A percentile compares a stretch with the other conserved stretches of the same genome.
Evolutionary conservation across 53 echinoderm and acorn worm species (phyloP).

Genomic region (Holothuria scabra): DNA sequence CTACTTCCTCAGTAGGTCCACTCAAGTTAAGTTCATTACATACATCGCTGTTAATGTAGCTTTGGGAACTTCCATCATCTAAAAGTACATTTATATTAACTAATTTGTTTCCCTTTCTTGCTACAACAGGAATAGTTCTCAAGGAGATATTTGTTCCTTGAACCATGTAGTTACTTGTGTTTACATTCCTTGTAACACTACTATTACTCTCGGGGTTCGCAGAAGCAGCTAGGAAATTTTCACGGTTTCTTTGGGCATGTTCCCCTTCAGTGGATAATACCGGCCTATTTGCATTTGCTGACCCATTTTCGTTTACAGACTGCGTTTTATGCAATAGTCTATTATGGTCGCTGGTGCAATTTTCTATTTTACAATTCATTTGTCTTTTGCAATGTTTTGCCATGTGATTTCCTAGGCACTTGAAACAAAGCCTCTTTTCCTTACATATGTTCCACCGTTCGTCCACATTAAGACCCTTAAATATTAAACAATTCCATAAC

Average conservation of each 20-base stretch:
- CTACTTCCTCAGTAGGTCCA: slow-evolving; percentile 33
- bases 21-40: slow-evolving; percentile 8
- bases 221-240: not conserved
- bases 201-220: not conserved
- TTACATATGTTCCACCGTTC: slow-evolving; percentile 14
- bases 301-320: slow-evolving; percentile 10
- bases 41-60: slow-evolving; percentile 62
- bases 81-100: slow-evolving; percentile 39
- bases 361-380: slow-evolving; percentile 13
- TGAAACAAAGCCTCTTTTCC: slow-evolving; percentile 11
- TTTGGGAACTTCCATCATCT: slow-evolving; percentile 54
- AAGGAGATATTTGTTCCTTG: slow-evolving; percentile 33
- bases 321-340: slow-evolving; percentile 34
- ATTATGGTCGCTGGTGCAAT: slow-evolving; percentile 50
- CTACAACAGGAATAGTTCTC: slow-evolving; percentile 37
- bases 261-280: no score
- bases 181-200: not conserved
- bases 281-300: not conserved
- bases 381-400: slow-evolving; percentile 38
- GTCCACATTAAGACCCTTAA: slow-evolving; percentile 1
- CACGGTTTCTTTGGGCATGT: not conserved
- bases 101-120: slow-evolving; percentile 32
- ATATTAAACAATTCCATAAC: slow-evolving; percentile 25
- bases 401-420: slow-evolving; percentile 43
- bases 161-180: slow-evolving; percentile 26